These are phyloP conservation scores for Scalopus aquaticus DNA, from an alignment of 2,113 vertebrate genomes.

Conservation along the genomic window DNA sequence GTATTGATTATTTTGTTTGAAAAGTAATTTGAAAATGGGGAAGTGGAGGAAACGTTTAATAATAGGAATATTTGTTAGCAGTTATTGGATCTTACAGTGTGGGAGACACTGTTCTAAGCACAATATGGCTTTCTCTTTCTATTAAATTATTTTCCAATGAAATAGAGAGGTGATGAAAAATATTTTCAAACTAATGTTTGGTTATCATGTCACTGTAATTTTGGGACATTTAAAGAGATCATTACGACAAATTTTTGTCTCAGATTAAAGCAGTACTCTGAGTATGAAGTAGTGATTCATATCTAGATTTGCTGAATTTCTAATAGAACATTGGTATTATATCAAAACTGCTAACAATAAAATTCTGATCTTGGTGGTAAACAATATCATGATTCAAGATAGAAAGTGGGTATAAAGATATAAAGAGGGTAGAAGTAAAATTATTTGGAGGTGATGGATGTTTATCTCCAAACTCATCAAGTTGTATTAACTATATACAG, in stretches of 20 bases:
- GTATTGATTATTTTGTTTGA: not conserved
- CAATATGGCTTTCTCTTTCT: not conserved
- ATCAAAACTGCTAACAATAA: not conserved
- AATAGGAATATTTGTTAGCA: not conserved
- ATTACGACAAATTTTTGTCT: not conserved
- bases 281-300: not conserved
- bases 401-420: not conserved
- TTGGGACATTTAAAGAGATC: not conserved
- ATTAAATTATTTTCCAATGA: not conserved
- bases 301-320: constrained; percentile 21
- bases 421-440: not conserved
- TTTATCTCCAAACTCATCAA: not conserved
- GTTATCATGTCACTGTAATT: not conserved
- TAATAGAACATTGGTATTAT: not conserved
- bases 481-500: not conserved
- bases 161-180: not conserved
- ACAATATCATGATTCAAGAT: not conserved
- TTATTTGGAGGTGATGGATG: not conserved
- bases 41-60: not conserved
- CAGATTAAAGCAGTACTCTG: not conserved
- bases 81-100: not conserved
- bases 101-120: not conserved
- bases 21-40: not conserved
- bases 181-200: not conserved
- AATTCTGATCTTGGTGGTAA: not conserved